Percentiles rank a stretch among this genome's conserved stretches.
phyloP scores from a whole-genome alignment of 2,888 invertebrate species.

The Trachelus tabidus region DNA sequence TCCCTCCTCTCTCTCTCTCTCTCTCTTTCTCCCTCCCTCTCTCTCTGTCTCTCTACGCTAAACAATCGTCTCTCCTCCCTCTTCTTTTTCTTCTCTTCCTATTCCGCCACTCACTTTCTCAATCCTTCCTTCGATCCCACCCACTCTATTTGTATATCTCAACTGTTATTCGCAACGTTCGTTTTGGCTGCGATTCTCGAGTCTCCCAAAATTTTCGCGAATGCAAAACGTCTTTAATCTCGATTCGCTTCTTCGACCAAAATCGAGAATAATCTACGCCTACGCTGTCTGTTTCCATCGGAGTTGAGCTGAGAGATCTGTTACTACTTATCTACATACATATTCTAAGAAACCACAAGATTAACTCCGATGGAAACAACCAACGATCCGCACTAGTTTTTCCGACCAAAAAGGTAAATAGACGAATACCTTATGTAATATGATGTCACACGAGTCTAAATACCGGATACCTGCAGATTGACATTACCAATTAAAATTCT shows the following conservation, averaged over 20 bases:
- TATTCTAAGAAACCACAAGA: background rate
- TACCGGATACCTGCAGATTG: no score
- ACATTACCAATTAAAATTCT: background rate
- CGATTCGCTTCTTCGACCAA: background rate
- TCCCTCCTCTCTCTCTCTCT: no score
- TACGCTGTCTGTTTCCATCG: background rate
- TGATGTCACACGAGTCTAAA: no score
- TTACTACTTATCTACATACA: background rate
- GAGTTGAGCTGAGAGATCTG: background rate
- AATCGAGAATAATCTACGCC: constrained; percentile 5
- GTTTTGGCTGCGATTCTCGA: background rate
- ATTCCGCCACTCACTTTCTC: background rate
- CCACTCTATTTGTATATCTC: background rate
- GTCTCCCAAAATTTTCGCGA: background rate
- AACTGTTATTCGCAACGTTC: background rate
- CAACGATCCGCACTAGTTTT: background rate
- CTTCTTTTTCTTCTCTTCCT: background rate
- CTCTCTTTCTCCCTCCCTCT: background rate
- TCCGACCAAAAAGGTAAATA: background rate
- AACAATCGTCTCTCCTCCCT: background rate
- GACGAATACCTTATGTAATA: no score
- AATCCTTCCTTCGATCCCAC: background rate
- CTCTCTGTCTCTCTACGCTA: background rate
- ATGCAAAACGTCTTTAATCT: background rate
- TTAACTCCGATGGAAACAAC: background rate